Percentiles rank a stretch among this genome's conserved stretches.
phyloP scores from a whole-genome alignment of 1,140 invertebrate genomes.

The Ceratitis capitata region DNA sequence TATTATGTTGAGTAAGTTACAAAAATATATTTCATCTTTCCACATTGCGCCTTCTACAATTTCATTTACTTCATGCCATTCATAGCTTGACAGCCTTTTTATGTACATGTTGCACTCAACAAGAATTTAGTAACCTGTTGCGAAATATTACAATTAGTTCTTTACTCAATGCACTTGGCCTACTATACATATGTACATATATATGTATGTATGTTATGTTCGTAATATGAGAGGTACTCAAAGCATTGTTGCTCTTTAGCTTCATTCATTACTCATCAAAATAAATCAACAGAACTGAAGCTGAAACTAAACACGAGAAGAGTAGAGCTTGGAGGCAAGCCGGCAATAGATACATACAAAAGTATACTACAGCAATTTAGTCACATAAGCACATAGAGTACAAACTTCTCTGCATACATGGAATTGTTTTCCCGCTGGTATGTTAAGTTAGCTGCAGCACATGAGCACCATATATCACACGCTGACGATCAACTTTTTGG shows the following conservation, averaged over 20 bases:
- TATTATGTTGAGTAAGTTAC: too few relatives aligned
- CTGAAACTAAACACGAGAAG: background rate
- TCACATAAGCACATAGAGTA: background rate
- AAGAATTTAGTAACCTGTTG: background rate
- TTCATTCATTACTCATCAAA: background rate
- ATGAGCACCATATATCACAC: conserved; percentile 6
- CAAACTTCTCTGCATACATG: background rate
- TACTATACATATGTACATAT: background rate
- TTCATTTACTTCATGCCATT: too few relatives aligned
- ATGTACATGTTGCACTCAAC: background rate
- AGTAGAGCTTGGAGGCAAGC: background rate
- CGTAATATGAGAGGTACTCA: background rate
- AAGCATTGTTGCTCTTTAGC: background rate
- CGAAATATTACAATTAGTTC: too few relatives aligned
- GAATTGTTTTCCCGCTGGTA: background rate
- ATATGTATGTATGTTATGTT: background rate
- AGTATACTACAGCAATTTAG: background rate
- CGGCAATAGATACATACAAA: background rate
- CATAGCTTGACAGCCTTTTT: too few relatives aligned
- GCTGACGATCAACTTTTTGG: background rate
- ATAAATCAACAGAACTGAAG: background rate
- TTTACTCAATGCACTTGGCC: background rate
- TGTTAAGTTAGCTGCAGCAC: background rate
- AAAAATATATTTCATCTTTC: too few relatives aligned
- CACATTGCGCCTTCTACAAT: too few relatives aligned